phyloP scores from a whole-genome alignment of 2,888 invertebrate species.

The Chymomyza fuscimana region DNA sequence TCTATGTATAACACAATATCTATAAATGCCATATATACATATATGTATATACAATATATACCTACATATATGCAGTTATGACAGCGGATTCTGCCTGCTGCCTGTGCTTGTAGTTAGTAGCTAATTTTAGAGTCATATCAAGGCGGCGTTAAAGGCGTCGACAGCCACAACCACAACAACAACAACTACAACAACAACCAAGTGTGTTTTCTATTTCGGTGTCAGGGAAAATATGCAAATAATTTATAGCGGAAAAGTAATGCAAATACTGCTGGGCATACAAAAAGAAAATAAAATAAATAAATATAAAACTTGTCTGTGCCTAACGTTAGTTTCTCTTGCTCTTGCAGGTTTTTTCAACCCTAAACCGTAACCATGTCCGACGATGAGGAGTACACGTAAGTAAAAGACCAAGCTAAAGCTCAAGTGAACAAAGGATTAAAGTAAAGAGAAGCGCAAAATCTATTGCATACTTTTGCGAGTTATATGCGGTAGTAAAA shows the following conservation, averaged over 20 bases:
- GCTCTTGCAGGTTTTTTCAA: conserved; percentile 83
- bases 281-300: neutral
- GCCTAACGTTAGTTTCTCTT: conserved; percentile 10
- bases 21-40: conserved; percentile 17
- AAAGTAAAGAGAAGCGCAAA: neutral
- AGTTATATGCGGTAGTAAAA: neutral
- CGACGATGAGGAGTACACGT: conserved; percentile 98
- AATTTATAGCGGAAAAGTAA: neutral
- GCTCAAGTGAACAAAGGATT: neutral
- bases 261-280: neutral
- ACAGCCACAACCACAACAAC: no score
- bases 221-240: neutral
- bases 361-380: conserved; percentile 88
- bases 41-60: neutral
- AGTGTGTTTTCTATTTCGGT: conserved; percentile 37
- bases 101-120: conserved; percentile 8
- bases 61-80: conserved; percentile 22
- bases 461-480: neutral
- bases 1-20: conserved; percentile 20
- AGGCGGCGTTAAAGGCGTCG: conserved; percentile 46
- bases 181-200: neutral
- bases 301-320: neutral
- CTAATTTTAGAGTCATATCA: conserved; percentile 54
- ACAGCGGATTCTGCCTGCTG: neutral
- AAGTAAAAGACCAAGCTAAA: conserved; percentile 82